Evolutionary conservation across 2,797 vertebrate genomes (phyloP).

Genomic region (Enteromius afrohamiltoni): DNA sequence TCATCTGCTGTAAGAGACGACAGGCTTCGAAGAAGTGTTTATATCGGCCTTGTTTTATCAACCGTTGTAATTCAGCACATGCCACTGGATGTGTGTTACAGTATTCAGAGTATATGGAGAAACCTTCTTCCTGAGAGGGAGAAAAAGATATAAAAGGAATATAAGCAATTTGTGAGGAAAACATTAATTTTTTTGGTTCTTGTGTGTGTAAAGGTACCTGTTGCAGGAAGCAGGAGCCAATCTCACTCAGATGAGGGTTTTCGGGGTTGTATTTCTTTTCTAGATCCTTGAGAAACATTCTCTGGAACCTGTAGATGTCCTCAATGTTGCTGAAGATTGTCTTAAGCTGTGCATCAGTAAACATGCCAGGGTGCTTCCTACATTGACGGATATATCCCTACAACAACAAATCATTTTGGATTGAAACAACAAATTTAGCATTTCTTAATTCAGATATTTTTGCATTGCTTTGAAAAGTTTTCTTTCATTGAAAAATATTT

Average conservation of each 20-base stretch:
- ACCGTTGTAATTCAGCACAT: slow-evolving; percentile 86
- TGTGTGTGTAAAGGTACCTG: slow-evolving; percentile 77
- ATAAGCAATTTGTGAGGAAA: background rate
- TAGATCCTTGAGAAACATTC: slow-evolving; percentile 91
- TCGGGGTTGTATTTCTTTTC: slow-evolving; percentile 95
- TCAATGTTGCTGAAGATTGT: slow-evolving; percentile 99
- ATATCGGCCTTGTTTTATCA: slow-evolving; percentile 92
- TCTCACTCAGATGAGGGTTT: slow-evolving; percentile 93
- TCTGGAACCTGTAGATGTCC: slow-evolving; percentile 97
- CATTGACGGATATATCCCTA: slow-evolving; percentile 98
- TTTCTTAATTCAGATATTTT: background rate
- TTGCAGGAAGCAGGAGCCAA: slow-evolving; percentile 94
- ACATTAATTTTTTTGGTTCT: background rate
- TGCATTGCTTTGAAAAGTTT: background rate
- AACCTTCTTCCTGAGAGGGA: slow-evolving; percentile 85
- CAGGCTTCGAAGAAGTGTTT: slow-evolving; percentile 98
- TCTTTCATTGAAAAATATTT: slow-evolving; percentile 33
- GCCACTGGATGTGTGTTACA: slow-evolving; percentile 96
- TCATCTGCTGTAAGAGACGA: slow-evolving; percentile 97
- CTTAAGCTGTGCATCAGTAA: slow-evolving; percentile 86
- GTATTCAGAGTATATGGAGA: slow-evolving; percentile 96
- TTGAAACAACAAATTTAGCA: background rate
- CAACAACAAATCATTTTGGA: background rate
- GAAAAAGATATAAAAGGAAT: background rate
- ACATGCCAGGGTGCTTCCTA: slow-evolving; percentile 94